Conservation (phyloP, 2,797 vertebrate species). For the Argyrosomus regius region DNA sequence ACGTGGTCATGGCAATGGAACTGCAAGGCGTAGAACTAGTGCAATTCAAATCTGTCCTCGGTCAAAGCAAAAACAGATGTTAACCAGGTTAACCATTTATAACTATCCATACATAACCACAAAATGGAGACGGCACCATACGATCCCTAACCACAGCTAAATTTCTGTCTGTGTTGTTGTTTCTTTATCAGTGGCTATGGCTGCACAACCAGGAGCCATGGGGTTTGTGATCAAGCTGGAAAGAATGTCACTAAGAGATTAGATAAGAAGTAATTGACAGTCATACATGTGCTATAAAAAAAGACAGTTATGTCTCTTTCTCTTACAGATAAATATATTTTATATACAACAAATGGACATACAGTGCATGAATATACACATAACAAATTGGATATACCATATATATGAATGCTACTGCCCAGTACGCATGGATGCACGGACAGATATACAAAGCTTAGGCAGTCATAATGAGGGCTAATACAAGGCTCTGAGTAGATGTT, state of each 20-base stretch:
- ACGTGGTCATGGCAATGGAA: not conserved
- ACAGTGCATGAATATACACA: not conserved
- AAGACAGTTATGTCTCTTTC: not conserved
- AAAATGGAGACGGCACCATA: not conserved
- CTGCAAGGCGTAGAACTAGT: not conserved
- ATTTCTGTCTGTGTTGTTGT: not conserved
- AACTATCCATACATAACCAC: not conserved
- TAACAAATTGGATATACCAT: conserved; percentile 11
- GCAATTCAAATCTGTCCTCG: conserved; percentile 1
- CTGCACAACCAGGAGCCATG: conserved; percentile 20
- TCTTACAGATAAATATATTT: conserved; percentile 10
- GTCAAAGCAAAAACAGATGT: conserved; percentile 6
- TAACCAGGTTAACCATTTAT: conserved; percentile 16
- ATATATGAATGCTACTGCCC: not conserved
- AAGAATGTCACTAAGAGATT: conserved; percentile 23
- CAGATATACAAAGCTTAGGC: conserved; percentile 40
- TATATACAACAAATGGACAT: conserved; percentile 6
- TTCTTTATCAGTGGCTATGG: conserved; percentile 1
- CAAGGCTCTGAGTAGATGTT: conserved; percentile 50
- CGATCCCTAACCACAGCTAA: not conserved
- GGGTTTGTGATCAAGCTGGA: conserved; percentile 10
- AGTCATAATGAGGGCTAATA: conserved; percentile 50
- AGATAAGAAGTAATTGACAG: conserved; percentile 34
- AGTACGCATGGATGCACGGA: conserved; percentile 13
- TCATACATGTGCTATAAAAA: conserved; percentile 30